Evolutionary conservation across 2,888 invertebrate genomes (phyloP), one percentile per base, ranked within the genome.

Genomic region (Thymelicus lineola): DNA sequence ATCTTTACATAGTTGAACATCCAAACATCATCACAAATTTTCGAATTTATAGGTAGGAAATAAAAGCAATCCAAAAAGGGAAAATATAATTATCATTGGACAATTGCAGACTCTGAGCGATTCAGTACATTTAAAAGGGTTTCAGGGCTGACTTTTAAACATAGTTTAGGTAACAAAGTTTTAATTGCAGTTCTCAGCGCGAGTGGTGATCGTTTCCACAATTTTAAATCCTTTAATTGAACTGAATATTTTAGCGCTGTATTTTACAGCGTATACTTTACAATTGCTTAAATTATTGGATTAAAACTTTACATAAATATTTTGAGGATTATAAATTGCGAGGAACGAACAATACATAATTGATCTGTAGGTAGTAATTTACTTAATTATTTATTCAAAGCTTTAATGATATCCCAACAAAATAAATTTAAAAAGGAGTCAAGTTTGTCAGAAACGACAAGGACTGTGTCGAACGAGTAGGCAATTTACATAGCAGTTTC

Each of bases 141-240:
- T 78, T 75, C 77, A 71, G 73, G 72, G 72, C 71, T 67, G 77
- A 82, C 78, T 83, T 83, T 86, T 82, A 84, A 85, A 83, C 82
- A 81, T 85, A 87, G 86, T 86, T 85, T 83, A 83, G 83, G 77
- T 78, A 80, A 77, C 79, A 80, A 86, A 86, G 81, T 87, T 87
- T 85, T 86, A 86, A 86, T 86, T 86, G 85, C 83, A 76, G 75
- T 77, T 70, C 78, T 80, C 77, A 75, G 74, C 75, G 74, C 76
- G 68, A 79, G 77, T 78, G 72, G 77, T 75, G 75, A 82, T 82
- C 79, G 79, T 77, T 82, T 80, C 73, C 75, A 77, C 75, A 74
- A 78, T 79, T 79, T 68, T 80, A 77, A 71, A 79, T 80, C 76
- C 76, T 79, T 78, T 79, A 80, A 81, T 81, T 80, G 80, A 77